A percentile compares a stretch with the other conserved stretches of the same genome.
Conservation (phyloP, 2,113 vertebrate species). For the Hystrix brachyura region DNA sequence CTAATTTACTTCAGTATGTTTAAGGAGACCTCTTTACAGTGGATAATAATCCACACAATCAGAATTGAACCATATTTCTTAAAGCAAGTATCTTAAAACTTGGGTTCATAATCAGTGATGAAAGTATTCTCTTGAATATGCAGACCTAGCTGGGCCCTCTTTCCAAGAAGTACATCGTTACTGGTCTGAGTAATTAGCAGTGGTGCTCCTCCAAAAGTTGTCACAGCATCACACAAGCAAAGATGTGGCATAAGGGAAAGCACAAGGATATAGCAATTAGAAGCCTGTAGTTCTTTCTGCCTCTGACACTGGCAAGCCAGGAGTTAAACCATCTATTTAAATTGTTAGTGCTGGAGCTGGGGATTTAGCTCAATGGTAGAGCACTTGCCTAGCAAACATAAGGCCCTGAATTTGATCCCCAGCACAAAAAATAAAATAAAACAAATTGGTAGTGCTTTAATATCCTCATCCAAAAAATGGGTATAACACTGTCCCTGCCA, state of each 20-base stretch:
- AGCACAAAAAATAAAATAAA: too few species aligned
- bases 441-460: neutral
- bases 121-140: neutral
- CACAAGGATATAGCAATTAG: neutral
- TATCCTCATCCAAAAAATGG: neutral
- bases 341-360: neutral
- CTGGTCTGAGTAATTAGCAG: neutral
- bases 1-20: conserved; percentile 47
- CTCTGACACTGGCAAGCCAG: neutral
- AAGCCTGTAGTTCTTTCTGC: neutral
- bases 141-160: neutral
- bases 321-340: neutral
- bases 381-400: too few species aligned
- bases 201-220: neutral
- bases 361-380: too few species aligned
- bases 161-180: conserved; percentile 27
- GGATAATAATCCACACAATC: conserved; percentile 5
- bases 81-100: conserved; percentile 24
- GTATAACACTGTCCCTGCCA: neutral
- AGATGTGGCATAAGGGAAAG: neutral
- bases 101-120: neutral
- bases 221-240: neutral
- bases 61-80: conserved; percentile 36
- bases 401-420: too few species aligned
- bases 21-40: conserved; percentile 55